Evolutionary conservation across 2,113 vertebrate genomes (phyloP).

Genomic region (Oplegnathus fasciatus): DNA sequence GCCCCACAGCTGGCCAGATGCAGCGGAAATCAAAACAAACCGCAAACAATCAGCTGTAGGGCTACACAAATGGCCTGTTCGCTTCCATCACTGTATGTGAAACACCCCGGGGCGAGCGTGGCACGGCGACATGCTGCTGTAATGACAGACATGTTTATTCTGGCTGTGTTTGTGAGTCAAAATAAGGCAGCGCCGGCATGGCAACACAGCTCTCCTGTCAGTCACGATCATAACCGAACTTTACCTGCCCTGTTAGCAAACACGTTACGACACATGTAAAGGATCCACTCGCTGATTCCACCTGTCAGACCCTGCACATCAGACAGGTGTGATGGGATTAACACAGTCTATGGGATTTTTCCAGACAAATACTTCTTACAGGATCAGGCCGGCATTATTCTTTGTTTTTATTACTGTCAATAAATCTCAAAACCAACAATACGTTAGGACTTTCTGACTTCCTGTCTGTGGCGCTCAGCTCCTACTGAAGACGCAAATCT

Average conservation of each 20-base stretch:
- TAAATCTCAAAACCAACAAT: background rate
- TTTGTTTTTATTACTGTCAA: background rate
- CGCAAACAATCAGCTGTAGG: background rate
- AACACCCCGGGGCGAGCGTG: background rate
- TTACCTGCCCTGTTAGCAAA: background rate
- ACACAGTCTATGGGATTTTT: accelerated
- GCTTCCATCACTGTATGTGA: background rate
- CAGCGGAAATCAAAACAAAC: background rate
- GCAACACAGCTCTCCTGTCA: constrained; percentile 31
- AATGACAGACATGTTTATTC: constrained; percentile 47
- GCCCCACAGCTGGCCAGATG: background rate
- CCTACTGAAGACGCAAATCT: background rate
- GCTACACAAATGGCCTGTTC: background rate
- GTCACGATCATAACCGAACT: background rate
- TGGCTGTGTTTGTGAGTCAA: constrained; percentile 28
- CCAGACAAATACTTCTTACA: background rate
- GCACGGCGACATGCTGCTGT: background rate
- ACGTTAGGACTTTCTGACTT: background rate
- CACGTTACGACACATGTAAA: background rate
- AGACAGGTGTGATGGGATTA: constrained; percentile 32
- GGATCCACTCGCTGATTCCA: constrained; percentile 9
- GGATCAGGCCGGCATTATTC: background rate
- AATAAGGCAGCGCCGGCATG: constrained; percentile 11
- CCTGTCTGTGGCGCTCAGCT: background rate
- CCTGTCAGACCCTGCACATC: constrained; percentile 7